Percentiles rank a stretch among this genome's conserved stretches.
phyloP scores from a whole-genome alignment of 2,888 invertebrate genomes.

The Dorcus hopei region DNA sequence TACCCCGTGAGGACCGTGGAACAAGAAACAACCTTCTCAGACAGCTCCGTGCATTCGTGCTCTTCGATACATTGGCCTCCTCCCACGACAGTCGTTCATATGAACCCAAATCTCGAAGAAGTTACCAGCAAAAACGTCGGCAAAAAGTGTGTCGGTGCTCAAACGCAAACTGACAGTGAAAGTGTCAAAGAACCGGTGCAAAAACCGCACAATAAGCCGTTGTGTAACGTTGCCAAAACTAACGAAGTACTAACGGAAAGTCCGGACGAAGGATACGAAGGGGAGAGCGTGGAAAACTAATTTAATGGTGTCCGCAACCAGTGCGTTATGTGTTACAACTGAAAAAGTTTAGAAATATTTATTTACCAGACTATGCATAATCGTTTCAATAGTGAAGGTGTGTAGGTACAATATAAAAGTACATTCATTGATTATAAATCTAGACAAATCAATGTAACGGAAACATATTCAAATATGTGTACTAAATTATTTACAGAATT shows the following conservation, averaged over 20 bases:
- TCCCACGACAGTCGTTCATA: conserved; percentile 44
- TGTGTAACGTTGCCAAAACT: conserved; percentile 22
- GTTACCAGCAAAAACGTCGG: conserved; percentile 27
- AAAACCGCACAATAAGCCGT: conserved; percentile 26
- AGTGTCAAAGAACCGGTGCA: conserved; percentile 7
- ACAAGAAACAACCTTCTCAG: conserved; percentile 18
- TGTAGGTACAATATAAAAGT: too few relatives aligned
- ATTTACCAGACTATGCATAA: too few relatives aligned
- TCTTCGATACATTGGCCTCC: conserved; percentile 52
- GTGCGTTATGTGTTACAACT: not conserved
- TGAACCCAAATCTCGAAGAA: conserved; percentile 32
- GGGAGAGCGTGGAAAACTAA: conserved; percentile 46
- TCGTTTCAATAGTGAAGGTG: too few relatives aligned
- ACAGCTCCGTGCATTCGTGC: conserved; percentile 24
- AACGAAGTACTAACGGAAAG: conserved; percentile 61
- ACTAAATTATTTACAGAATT: too few relatives aligned
- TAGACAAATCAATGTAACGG: too few relatives aligned
- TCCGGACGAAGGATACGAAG: conserved; percentile 87
- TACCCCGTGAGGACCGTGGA: conserved; percentile 55
- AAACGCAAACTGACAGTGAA: conserved; percentile 53
- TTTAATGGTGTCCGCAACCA: not conserved
- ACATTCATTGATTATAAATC: too few relatives aligned
- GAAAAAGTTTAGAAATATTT: too few relatives aligned
- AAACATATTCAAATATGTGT: too few relatives aligned
- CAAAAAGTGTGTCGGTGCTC: conserved; percentile 58